phyloP scores from a whole-genome alignment of 2,797 vertebrate species.

The Gadopsis bispinosus region DNA sequence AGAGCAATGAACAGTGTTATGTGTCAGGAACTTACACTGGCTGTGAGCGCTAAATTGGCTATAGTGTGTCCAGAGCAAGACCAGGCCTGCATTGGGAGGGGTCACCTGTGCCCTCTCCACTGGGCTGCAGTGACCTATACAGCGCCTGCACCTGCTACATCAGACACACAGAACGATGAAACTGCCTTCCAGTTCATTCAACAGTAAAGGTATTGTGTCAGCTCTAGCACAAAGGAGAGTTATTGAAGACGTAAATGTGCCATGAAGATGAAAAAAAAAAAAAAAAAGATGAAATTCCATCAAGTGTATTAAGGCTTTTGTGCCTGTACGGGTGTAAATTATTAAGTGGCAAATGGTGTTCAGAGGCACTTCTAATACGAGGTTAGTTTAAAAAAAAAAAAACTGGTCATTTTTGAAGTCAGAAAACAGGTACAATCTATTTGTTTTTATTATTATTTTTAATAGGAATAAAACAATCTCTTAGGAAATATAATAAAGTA shows the following conservation, averaged over 20 bases:
- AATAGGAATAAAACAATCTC: neutral
- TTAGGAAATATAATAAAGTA: too few relatives aligned
- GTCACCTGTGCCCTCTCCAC: slow-evolving; percentile 56
- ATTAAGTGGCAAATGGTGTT: slow-evolving; percentile 34
- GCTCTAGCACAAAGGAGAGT: slow-evolving; percentile 26
- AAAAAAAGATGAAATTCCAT: slow-evolving; percentile 17
- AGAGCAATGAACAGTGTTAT: slow-evolving; percentile 74
- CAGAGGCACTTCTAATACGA: slow-evolving; percentile 1
- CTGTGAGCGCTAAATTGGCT: slow-evolving; percentile 74
- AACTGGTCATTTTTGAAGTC: slow-evolving; percentile 22
- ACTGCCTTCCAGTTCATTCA: slow-evolving; percentile 45
- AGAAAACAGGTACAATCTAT: neutral
- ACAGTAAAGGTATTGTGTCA: slow-evolving; percentile 22
- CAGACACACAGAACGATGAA: slow-evolving; percentile 11
- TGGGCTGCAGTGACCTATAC: slow-evolving; percentile 67
- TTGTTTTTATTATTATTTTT: neutral
- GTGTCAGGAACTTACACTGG: slow-evolving; percentile 62
- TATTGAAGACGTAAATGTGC: slow-evolving; percentile 8
- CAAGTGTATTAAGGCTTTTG: slow-evolving; percentile 17
- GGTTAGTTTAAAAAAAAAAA: slow-evolving; percentile 37
- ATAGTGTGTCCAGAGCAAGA: slow-evolving; percentile 51
- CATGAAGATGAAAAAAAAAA: slow-evolving; percentile 7
- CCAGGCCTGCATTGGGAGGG: slow-evolving; percentile 23
- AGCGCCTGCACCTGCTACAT: slow-evolving; percentile 62
- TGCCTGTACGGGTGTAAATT: slow-evolving; percentile 11